Base-by-base conservation (phyloP, 2,797 vertebrate species). In the Acridotheres tristis region DNA sequence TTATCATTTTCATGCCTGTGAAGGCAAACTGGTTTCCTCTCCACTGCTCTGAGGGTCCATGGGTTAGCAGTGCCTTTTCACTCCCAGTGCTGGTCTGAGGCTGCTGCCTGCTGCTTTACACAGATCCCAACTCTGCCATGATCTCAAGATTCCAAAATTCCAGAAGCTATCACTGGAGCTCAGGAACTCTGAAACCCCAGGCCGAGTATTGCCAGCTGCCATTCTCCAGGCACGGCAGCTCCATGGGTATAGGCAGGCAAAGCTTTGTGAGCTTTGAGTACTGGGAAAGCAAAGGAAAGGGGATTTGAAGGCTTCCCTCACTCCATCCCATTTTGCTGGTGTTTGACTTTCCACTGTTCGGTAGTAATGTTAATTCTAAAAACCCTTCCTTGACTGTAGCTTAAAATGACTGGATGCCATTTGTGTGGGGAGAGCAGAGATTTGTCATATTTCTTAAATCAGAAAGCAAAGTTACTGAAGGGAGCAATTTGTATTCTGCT, bases 361-460 rank as follows among this genome's bases (percentile, higher is more conserved):
- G n/a, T 30, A 65, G 34, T 17, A 45, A 26, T 89, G n/a, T 10
- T 67, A 57, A 34, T 90, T 78, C 42, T 58, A 85, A 66, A 82
- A 87, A 82, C 22, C 9, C 1, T n/a, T n/a, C n/a, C 38, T 48
- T 42, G 17, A 11, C 66, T 63, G 50, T 76, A 47, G 50, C 32
- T 71, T 88, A 66, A 85, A 72, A 79, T 66, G 18, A 55, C 57
- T 38, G 40, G 20, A 40, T 79, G 73, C 11, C 1, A 1, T 90
- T 89, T 77, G 55, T 77, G 36, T 0, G 0, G 23, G n/a, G 38
- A 77, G 45, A 67, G 29, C 18, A 1, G 17, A 88, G 51, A 58
- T 92, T 65, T 89, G 47, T 80, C 82, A 83, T 16, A 4, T 83
- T 92, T 74, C 30, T 83, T 83, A 71, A 67, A 61, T 68, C 29